Evolutionary conservation across 2,113 vertebrate species (phyloP), one percentile per base, ranked within the genome.

Genomic region (Heloderma charlesbogerti): DNA sequence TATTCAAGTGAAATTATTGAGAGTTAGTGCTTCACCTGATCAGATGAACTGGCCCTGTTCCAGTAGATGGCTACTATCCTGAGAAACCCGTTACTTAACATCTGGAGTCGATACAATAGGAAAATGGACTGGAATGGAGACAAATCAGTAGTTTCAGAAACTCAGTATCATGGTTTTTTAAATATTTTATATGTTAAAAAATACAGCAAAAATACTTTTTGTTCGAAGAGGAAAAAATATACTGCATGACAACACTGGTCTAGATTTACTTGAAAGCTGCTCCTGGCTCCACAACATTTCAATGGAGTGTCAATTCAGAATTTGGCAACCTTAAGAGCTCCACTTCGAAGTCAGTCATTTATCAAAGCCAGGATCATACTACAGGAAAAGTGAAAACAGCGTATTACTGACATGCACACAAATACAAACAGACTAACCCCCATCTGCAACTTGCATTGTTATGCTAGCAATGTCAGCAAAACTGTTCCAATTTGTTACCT

Each of bases 351-450:
- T 99, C 98, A 99, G 96, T 99, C 99, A 84, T 99, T 99, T 96
- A 99, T 99, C 96, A 99, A 97, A 94, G 99, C 98, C 97, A 99
- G 97, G 95, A 99, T 99, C 99, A 99, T 99, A 97, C 99, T 99
- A 98, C 22, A 96, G 93, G 93, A 94, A 96, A 87, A 95, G 92
- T 2, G 6, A 79, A 1, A 85, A 94, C 82, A 78, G 78, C 31
- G 75, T 93, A 94, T 93, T 92, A 94, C 57, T 87, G 18, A 92
- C 66, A 74, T 82, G 40, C 7, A 12, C 37, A 74, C 88, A 37
- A 89, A 18, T 91, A 91, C 63, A 88, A 0, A 5, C 27, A 80
- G 34, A 93, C 63, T 3, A 16, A 48, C 45, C 3, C 27, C 40
- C 45, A 6, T 6, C 48, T 43, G 20, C 22, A 31, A 34, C 7